phyloP scores from a whole-genome alignment of 2,797 vertebrate genomes.

The Dendrocincla tyrannina region DNA sequence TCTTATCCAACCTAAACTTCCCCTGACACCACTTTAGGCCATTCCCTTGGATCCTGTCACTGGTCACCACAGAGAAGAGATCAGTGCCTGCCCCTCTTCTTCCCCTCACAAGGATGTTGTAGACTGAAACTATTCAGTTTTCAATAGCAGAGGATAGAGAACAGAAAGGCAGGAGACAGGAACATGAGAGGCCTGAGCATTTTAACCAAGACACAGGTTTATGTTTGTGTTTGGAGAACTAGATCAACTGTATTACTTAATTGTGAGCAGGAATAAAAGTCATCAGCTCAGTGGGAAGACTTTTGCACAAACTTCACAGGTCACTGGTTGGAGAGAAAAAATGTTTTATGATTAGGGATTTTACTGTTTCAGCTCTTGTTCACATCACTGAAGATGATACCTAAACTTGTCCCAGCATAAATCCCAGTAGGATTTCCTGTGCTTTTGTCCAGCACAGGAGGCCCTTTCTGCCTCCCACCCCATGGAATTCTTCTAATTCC shows the following conservation, averaged over 20 bases:
- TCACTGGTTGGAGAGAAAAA: not conserved
- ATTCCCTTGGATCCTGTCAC: not conserved
- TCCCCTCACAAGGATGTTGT: not conserved
- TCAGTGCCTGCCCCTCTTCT: not conserved
- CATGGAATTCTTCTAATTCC: not conserved
- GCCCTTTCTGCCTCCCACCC: not conserved
- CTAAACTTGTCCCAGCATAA: not conserved
- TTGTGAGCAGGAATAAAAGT: not conserved
- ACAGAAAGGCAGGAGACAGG: not conserved
- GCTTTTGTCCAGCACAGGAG: not conserved
- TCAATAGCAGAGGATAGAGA: not conserved
- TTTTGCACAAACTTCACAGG: not conserved
- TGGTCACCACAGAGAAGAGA: not conserved
- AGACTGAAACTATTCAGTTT: not conserved
- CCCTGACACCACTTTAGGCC: not conserved
- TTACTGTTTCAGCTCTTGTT: not conserved
- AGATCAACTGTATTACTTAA: not conserved
- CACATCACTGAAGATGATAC: not conserved
- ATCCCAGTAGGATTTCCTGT: not conserved
- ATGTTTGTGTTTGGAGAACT: not conserved
- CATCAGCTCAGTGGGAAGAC: not conserved
- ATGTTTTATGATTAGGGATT: not conserved
- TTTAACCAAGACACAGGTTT: not conserved
- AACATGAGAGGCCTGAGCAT: not conserved
- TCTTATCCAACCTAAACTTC: not conserved